Percentiles rank a stretch among this genome's conserved stretches.
Conservation (phyloP, 2,113 vertebrate species). For the Myxocyprinus asiaticus region DNA sequence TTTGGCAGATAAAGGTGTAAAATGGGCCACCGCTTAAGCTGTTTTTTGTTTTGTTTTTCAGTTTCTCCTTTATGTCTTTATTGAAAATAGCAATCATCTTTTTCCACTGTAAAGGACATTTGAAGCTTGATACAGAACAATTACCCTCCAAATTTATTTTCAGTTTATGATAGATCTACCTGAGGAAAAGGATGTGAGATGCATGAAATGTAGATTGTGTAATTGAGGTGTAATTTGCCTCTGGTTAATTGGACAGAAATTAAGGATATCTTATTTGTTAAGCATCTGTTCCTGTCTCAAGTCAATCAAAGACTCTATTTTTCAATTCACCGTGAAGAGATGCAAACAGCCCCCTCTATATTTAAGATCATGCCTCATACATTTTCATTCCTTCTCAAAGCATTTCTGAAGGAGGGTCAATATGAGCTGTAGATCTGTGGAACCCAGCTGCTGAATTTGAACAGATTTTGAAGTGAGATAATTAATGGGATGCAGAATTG, state of each 20-base stretch:
- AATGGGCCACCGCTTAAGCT: not conserved
- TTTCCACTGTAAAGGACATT: not conserved
- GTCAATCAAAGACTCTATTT: not conserved
- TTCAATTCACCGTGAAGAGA: no score
- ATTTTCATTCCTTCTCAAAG: no score
- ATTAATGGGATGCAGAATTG: no score
- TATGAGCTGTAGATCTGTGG: no score
- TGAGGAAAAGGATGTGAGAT: not conserved
- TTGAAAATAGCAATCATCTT: not conserved
- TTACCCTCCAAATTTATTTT: not conserved
- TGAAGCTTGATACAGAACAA: not conserved
- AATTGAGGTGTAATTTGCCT: conserved; percentile 1
- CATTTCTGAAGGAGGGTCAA: no score
- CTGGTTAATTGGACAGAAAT: not conserved
- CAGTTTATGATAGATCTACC: not conserved
- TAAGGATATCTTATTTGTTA: not conserved
- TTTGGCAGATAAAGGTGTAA: conserved; percentile 26
- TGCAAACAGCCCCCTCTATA: not conserved
- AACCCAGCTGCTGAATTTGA: no score
- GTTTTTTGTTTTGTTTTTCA: not conserved
- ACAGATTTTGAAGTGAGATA: no score
- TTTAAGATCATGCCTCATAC: no score
- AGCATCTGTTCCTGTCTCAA: not conserved
- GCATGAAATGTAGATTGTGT: not conserved
- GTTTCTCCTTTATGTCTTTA: not conserved